Base-by-base conservation (phyloP, 2,797 vertebrate genomes). In the Manis crassicaudata region DNA sequence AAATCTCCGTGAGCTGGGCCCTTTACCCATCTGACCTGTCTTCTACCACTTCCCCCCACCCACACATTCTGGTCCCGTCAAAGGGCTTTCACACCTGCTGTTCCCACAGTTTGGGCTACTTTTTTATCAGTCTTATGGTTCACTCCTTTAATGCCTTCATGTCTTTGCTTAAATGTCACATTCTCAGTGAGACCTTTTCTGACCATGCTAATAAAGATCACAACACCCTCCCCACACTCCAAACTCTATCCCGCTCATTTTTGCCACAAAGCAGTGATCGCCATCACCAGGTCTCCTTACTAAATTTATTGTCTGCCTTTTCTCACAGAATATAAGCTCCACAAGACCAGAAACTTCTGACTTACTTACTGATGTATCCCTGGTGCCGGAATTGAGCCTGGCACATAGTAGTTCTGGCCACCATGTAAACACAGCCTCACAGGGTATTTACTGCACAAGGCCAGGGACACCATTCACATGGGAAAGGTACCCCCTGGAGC, bases 41-140 rank as follows among this genome's bases (percentile, higher is more conserved):
- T 21, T 5, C 9, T 14, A 23, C 46, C 25, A 1, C n/a, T 37
- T 37, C 21, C 20, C 6, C 2, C 6, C 2, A 11, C 40, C 9
- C 23, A 8, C n/a, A 9, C 7, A 18, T 29, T 62, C 37, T 21
- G 27, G 18, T 25, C 23, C 29, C 50, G 67, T 11, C 92, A 56
- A 63, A 60, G 82, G 21, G 23, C 60, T n/a, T 54, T 72, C 32
- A 32, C 4, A 8, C 16, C 46, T 27, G 5, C 32, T 87, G 25
- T 90, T 80, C 46, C 63, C 4, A 4, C 1, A 35, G 62, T 79
- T 52, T 32, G 29, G 60, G 21, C 20, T 40, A 2, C 40, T 40
- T 7, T 56, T 52, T 27, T 60, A 56, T 7, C 20, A 11, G 4
- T 72, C 76, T 76, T 40, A n/a, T 1, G 32, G 32, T 52, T 72